These are phyloP conservation scores for Phoxinus phoxinus DNA, from an alignment of 2,113 vertebrate species.

Conservation along the genomic window DNA sequence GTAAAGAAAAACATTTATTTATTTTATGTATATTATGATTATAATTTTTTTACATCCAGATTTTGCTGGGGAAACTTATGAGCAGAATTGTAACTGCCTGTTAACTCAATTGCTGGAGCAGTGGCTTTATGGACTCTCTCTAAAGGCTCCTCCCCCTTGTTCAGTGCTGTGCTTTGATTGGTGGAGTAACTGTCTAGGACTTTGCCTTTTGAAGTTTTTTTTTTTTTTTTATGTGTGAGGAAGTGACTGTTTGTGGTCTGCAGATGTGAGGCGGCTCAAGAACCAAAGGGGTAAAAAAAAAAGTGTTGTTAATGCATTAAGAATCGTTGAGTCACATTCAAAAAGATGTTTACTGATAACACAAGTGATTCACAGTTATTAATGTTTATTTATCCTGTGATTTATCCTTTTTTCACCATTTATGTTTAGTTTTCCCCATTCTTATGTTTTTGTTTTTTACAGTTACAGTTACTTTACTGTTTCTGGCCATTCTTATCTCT, in stretches of 20 bases:
- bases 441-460: too few relatives aligned
- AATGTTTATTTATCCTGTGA: background rate
- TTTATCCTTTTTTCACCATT: background rate
- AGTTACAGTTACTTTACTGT: background rate
- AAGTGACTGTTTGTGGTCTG: slow-evolving; percentile 50
- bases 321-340: background rate
- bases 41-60: background rate
- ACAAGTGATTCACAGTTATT: background rate
- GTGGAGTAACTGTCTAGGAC: background rate
- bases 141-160: background rate
- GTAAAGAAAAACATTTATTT: too few relatives aligned
- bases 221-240: slow-evolving; percentile 27
- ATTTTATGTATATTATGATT: too few relatives aligned
- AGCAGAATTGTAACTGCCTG: background rate
- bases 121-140: background rate
- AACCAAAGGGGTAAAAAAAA: background rate
- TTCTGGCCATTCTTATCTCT: background rate
- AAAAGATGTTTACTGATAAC: background rate
- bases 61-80: background rate
- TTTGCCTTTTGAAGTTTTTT: slow-evolving; percentile 26
- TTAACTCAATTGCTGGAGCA: background rate
- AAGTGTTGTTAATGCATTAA: background rate
- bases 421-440: background rate
- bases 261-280: slow-evolving; percentile 5
- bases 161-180: background rate